These are phyloP conservation scores for Psilanteris sp. DNA, from an alignment of 1,140 invertebrate genomes.

Conservation along the genomic window DNA sequence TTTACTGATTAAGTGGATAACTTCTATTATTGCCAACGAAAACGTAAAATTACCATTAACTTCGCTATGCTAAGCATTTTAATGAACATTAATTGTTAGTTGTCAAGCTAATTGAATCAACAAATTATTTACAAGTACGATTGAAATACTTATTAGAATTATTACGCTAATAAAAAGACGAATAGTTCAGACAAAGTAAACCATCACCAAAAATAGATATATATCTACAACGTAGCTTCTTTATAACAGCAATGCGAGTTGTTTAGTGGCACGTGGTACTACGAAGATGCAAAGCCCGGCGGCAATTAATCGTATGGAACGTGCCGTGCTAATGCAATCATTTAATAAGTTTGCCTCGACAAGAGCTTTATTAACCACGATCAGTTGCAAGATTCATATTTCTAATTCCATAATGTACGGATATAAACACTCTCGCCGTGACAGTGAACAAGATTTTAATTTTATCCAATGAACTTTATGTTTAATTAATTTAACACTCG, in stretches of 20 bases:
- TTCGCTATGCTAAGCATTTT: no score
- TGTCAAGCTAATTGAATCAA: no score
- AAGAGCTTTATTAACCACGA: conserved; percentile 70
- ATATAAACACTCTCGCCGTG: conserved; percentile 37
- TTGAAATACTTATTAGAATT: no score
- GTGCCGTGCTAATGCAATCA: conserved; percentile 72
- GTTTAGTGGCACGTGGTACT: conserved; percentile 37
- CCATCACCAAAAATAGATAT: no score
- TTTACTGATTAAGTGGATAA: no score
- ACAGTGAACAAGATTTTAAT: conserved; percentile 53
- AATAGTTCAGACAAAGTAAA: no score
- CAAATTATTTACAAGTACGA: no score
- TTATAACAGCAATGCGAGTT: conserved; percentile 29
- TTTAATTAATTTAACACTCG: conserved; percentile 32
- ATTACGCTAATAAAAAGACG: no score
- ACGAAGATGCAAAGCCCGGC: conserved; percentile 52
- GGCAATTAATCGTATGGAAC: conserved; percentile 72
- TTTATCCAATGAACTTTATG: conserved; percentile 41
- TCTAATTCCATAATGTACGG: conserved; percentile 51
- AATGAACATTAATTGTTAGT: no score
- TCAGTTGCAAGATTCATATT: conserved; percentile 58
- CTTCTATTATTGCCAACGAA: no score
- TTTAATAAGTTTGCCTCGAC: conserved; percentile 73
- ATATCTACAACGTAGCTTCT: no score
- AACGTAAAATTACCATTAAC: no score